These are phyloP conservation scores for Volucella inflata DNA, from an alignment of 2,888 invertebrate species.

Conservation along the genomic window DNA sequence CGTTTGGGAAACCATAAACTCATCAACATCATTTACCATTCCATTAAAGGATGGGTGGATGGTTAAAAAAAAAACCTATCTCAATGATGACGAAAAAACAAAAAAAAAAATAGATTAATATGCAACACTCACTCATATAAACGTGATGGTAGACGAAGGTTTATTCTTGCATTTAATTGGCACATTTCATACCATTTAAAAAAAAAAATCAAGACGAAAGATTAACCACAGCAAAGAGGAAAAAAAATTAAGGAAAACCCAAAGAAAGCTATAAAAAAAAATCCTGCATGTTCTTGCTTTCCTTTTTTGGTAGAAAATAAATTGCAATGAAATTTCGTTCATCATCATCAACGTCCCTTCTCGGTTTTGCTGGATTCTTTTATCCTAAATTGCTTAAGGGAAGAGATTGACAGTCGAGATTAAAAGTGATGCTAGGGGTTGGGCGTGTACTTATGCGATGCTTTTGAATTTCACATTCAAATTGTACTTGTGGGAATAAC, in stretches of 20 bases:
- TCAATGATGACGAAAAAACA: constrained; percentile 5
- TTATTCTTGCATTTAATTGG: constrained; percentile 71
- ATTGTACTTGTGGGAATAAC: neutral
- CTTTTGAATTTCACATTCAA: too few relatives aligned
- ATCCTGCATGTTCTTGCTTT: constrained; percentile 3
- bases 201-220: constrained; percentile 32
- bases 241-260: constrained; percentile 4
- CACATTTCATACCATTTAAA: constrained; percentile 58
- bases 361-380: constrained; percentile 20
- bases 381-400: constrained; percentile 12
- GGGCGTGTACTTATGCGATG: too few relatives aligned
- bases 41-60: constrained; percentile 46
- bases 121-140: constrained; percentile 28
- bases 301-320: constrained; percentile 45
- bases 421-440: neutral
- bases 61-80: constrained; percentile 15
- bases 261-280: constrained; percentile 52
- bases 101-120: constrained; percentile 50
- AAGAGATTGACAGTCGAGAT: constrained; percentile 35
- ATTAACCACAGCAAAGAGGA: constrained; percentile 26
- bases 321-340: constrained; percentile 60
- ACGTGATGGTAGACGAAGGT: constrained; percentile 21
- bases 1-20: constrained; percentile 63
- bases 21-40: constrained; percentile 51
- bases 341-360: constrained; percentile 60